These are phyloP conservation scores for Coleophora flavipennella DNA, from an alignment of 2,888 invertebrate species.

Conservation along the genomic window DNA sequence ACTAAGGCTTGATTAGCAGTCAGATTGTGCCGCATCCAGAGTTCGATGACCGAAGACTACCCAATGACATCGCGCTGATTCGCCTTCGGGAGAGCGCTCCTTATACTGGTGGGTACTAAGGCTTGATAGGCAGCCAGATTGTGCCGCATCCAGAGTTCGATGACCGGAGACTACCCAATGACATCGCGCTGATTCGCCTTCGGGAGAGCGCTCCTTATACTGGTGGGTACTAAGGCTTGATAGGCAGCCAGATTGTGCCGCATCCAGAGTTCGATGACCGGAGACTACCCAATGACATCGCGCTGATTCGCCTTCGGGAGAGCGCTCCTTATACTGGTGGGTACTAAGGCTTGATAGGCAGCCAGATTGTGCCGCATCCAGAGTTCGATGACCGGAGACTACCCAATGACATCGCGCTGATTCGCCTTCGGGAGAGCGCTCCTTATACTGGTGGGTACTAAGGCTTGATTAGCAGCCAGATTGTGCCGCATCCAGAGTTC, in stretches of 20 bases:
- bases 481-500: too few relatives aligned
- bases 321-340: constrained; percentile 52
- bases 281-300: constrained; percentile 49
- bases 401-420: constrained; percentile 50
- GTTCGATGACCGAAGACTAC: constrained; percentile 26
- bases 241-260: constrained; percentile 19
- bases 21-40: constrained; percentile 33
- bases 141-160: constrained; percentile 27
- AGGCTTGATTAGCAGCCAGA: too few relatives aligned
- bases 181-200: constrained; percentile 51
- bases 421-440: constrained; percentile 36
- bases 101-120: constrained; percentile 39
- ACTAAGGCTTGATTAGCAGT: not conserved
- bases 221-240: constrained; percentile 26
- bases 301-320: constrained; percentile 39
- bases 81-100: constrained; percentile 39
- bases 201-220: constrained; percentile 44
- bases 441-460: constrained; percentile 57
- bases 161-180: constrained; percentile 40
- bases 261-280: constrained; percentile 30
- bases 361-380: too few relatives aligned
- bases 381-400: constrained; percentile 26
- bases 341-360: not conserved
- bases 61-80: constrained; percentile 54
- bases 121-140: constrained; percentile 14